These are phyloP conservation scores for Eriocheir sinensis DNA, from an alignment of 1,140 invertebrate species.

Conservation along the genomic window DNA sequence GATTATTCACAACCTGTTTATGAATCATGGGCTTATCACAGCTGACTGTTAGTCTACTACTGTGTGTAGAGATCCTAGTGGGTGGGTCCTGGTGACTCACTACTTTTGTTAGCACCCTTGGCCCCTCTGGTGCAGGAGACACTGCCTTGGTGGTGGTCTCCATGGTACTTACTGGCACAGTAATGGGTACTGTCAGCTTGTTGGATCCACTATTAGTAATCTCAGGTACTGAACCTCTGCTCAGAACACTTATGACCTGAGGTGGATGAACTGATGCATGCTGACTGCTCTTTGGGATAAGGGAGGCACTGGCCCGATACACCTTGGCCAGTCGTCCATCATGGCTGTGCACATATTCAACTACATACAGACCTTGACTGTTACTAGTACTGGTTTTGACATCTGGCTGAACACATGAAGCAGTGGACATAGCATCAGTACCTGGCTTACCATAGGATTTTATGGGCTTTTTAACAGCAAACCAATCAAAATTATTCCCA, in stretches of 20 bases:
- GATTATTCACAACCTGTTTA: conserved; percentile 73
- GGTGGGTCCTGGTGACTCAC: neutral
- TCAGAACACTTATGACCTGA: neutral
- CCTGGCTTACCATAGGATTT: neutral
- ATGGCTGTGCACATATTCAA: conserved; percentile 61
- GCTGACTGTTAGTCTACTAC: neutral
- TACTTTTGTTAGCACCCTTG: neutral
- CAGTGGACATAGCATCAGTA: neutral
- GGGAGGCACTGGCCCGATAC: conserved; percentile 51
- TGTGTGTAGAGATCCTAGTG: neutral
- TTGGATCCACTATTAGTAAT: neutral
- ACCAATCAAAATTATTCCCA: conserved; percentile 37
- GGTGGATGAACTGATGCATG: neutral
- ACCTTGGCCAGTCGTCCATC: conserved; percentile 71
- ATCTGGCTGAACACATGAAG: conserved; percentile 30
- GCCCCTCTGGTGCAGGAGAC: too few relatives aligned
- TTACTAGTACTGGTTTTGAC: neutral
- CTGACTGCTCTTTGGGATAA: conserved; percentile 51
- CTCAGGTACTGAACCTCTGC: neutral
- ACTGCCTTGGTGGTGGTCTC: neutral
- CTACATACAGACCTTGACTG: conserved; percentile 57
- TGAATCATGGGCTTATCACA: conserved; percentile 48
- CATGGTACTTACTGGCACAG: neutral
- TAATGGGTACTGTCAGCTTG: neutral
- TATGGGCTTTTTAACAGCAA: conserved; percentile 62